Conservation (phyloP, 2,888 invertebrate species). For the Drosophila melanosoma region DNA sequence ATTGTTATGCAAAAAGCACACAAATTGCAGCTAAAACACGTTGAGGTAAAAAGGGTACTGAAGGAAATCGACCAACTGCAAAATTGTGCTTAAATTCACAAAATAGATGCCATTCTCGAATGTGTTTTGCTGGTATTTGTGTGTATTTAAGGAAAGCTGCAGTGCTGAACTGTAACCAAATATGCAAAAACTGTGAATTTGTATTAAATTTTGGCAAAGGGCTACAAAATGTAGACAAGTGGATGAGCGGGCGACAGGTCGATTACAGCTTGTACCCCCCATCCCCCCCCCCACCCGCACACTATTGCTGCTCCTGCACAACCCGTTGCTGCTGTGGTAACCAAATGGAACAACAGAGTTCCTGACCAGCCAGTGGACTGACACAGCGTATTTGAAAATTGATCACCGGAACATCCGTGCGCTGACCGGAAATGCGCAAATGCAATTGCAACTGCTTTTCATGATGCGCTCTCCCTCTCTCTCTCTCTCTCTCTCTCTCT, state of each 20-base stretch:
- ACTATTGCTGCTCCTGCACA: not conserved
- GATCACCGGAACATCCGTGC: constrained; percentile 80
- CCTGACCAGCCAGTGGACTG: constrained; percentile 57
- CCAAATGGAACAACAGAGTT: constrained; percentile 36
- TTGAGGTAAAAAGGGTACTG: constrained; percentile 15
- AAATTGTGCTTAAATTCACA: constrained; percentile 53
- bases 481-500: constrained; percentile 1
- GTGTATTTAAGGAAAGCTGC: constrained; percentile 27
- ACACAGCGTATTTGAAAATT: constrained; percentile 78
- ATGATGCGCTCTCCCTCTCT: constrained; percentile 6
- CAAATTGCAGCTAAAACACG: constrained; percentile 49
- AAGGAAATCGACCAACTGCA: constrained; percentile 17
- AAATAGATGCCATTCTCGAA: constrained; percentile 28
- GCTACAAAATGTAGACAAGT: constrained; percentile 51
- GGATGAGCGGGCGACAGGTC: constrained; percentile 62
- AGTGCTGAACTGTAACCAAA: constrained; percentile 46
- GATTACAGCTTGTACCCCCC: constrained; percentile 27
- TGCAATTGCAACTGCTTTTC: constrained; percentile 65
- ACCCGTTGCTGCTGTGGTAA: not conserved
- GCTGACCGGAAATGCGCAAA: constrained; percentile 79
- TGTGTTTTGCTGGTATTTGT: constrained; percentile 4
- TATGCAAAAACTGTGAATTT: constrained; percentile 73
- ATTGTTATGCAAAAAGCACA: constrained; percentile 42
- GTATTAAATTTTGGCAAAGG: constrained; percentile 65
- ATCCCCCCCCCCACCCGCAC: not conserved